phyloP scores from a whole-genome alignment of 2,113 vertebrate species.

The Callopanchax toddi region DNA sequence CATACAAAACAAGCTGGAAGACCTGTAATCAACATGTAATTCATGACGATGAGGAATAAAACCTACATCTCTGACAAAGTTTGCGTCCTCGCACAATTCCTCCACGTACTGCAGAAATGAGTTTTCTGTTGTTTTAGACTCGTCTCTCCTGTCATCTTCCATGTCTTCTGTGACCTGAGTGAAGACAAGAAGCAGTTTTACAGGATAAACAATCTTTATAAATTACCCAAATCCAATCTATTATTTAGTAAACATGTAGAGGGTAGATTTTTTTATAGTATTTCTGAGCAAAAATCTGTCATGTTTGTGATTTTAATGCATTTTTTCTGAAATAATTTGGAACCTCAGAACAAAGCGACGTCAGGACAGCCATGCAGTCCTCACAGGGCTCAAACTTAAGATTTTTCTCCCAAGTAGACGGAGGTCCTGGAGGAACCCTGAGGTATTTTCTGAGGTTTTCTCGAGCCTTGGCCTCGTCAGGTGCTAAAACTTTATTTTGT shows the following conservation, averaged over 20 bases:
- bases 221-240: no score
- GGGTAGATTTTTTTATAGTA: background rate
- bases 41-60: background rate
- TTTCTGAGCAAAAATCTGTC: background rate
- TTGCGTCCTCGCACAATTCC: constrained; percentile 65
- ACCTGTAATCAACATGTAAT: no score
- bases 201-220: background rate
- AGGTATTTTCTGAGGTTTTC: background rate
- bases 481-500: accelerated
- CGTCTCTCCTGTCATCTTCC: background rate
- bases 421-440: background rate
- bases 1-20: no score
- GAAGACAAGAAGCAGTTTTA: background rate
- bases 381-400: constrained; percentile 53
- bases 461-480: background rate
- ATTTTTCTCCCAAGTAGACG: background rate
- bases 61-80: constrained; percentile 71
- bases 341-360: constrained; percentile 32
- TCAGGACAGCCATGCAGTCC: constrained; percentile 69
- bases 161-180: background rate
- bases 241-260: no score
- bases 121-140: background rate
- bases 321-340: background rate
- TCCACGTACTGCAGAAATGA: constrained; percentile 67
- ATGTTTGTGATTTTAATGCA: no score